Percentiles rank a stretch among this genome's conserved stretches.
Evolutionary conservation across 2,888 invertebrate genomes (phyloP).

Genomic region (Rhamnusium bicolor): DNA sequence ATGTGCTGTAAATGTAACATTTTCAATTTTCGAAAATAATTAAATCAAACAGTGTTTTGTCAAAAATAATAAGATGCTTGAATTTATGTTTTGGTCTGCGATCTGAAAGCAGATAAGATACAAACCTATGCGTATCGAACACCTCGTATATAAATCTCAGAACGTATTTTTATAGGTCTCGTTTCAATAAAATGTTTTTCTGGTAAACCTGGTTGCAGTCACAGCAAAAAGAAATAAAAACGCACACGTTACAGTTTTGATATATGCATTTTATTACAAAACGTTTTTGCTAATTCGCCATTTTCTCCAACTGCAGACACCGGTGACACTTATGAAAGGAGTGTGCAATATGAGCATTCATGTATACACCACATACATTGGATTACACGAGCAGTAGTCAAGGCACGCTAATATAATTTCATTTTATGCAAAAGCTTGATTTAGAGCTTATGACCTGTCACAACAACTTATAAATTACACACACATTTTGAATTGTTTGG

Average conservation of each 20-base stretch:
- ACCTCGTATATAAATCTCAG: background rate
- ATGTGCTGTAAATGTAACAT: no score
- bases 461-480: conserved; percentile 41
- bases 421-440: conserved; percentile 2
- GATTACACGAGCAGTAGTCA: background rate
- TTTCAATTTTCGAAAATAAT: no score
- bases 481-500: conserved; percentile 39
- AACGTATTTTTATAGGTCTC: background rate
- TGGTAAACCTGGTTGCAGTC: background rate
- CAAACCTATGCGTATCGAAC: no score
- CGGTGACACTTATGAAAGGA: conserved; percentile 4
- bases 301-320: background rate
- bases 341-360: background rate
- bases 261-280: background rate
- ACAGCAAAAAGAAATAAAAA: background rate
- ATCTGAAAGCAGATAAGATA: no score
- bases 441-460: no score
- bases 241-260: background rate
- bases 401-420: conserved; percentile 9
- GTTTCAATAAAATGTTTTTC: background rate
- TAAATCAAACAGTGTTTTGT: no score
- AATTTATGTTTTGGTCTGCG: no score
- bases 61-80: no score
- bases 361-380: background rate
- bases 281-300: background rate